Base-by-base conservation (phyloP, 2,113 vertebrate genomes). In the Aramus guarauna region DNA sequence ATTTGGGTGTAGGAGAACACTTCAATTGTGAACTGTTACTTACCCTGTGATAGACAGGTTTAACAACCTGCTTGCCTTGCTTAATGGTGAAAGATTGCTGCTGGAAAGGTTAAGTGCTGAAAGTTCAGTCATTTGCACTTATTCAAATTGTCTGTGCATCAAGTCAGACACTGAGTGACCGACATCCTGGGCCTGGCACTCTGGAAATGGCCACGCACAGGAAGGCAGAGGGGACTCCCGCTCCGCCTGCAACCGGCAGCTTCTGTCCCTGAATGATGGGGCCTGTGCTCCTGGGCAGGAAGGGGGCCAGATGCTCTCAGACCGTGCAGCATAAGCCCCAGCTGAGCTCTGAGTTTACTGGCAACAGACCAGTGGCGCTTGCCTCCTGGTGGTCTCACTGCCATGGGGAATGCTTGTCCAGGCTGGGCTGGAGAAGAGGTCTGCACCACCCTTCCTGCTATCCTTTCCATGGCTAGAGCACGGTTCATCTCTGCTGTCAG, bases 41-140 rank as follows among this genome's bases (percentile, higher is more conserved):
- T 73, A 71, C 45, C 36, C 74, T 73, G 74, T 80, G 81, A 85
- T 2, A 75, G 60, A 88, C 88, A 92, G 67, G 41, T 90, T 95
- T 94, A 82, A 87, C 80, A 67, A 74, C 73, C 67, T 91, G 37
- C 69, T 96, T 85, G 87, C 77, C 77, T 72, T 53, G 36, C 69
- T 79, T 90, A 75, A 66, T 85, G 74, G 85, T 72, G 58, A 74
- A 69, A 76, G 71, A 76, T 75, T 60, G 84, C 63, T 76, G 74
- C 55, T 85, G 81, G 77, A 64, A 82, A 82, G 77, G 78, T 88
- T 69, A 91, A 71, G 77, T 66, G 24, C 48, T 64, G 60, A 30
- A 87, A 95, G 36, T 64, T 87, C 52, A 52, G 56, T 89, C 60
- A 78, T 81, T 89, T 85, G 53, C 81, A 78, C 77, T 56, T 95